Base-by-base conservation (phyloP, 2,113 vertebrate genomes). In the Takifugu bimaculatus region DNA sequence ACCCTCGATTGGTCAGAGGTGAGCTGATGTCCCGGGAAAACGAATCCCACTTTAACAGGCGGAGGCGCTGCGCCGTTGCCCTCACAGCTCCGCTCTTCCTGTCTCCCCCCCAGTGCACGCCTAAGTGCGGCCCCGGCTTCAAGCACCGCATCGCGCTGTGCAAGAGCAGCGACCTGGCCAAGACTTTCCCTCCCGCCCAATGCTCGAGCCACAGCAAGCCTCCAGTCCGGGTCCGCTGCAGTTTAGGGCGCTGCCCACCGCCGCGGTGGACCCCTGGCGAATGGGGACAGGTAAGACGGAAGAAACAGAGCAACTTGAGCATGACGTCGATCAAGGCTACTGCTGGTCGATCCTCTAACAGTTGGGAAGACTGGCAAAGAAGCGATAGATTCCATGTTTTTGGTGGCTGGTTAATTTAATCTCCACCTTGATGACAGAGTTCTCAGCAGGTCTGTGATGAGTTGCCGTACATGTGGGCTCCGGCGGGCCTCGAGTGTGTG, bases 1-100 rank as follows among this genome's bases (percentile, higher is more conserved):
- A 90, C 95, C 57, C 85, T 98, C 90, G 96, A 99, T 74, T 99
- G 96, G 96, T 99, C 96, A 27, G 96, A 99, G 93, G 96, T 98
- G 78, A 92, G 90, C 59, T 57, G 7, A 6, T 2, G 1, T 9
- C 28, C 57, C 26, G 7, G 39, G 1, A 7, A 5, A 2, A 5
- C 13, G 20, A 20, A 20, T 20, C 3, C 4, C 0, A 0, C 9
- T 67, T 25, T 15, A 6, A 42, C 26, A 45, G 1, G 2, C 2
- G 2, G 11, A 45, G 1, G 43, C 10, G n/a, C 42, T 4, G 3
- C 35, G 43, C 39, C 42, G 10, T 11, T 35, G 13, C 0, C 6
- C 39, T 59, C 0, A 27, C 29, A 27, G 10, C 9, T 25, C 15
- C 54, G 28, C 26, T 53, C 25, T 13, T 75, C 25, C 15, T 10